Evolutionary conservation across 2,113 vertebrate species (phyloP), one percentile per base, ranked within the genome.

Genomic region (Condylura cristata): DNA sequence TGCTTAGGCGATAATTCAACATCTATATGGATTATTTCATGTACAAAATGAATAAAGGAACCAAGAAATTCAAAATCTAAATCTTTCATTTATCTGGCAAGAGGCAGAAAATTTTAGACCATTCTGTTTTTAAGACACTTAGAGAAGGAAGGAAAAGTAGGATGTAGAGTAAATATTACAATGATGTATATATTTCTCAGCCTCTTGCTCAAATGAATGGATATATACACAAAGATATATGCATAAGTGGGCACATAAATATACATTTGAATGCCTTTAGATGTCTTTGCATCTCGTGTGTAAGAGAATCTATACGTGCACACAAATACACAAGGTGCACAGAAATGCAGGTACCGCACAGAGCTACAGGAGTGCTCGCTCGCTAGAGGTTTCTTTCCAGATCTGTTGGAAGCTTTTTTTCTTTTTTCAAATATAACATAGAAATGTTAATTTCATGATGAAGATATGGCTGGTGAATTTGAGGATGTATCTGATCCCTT

Each of bases 1-100:
- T 2, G 58, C 60, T 97, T 92, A 97, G 93, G 85, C 56, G 75
- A 92, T 74, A 84, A 96, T 97, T 94, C 96, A 96, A 80, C 94
- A 97, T 97, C 90, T 92, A 86, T 97, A 88, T 96, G 95, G 97
- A 96, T 97, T 97, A 96, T 94, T 97, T 96, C 76, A 88, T 48
- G 70, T 96, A 97, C 87, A 89, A 94, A 95, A 94, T 96, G 84
- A 30, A 66, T 83, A 88, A 34, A 86, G 89, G 46, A 48, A 51
- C 70, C 92, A 58, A 96, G 96, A 83, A 97, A 97, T 75, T 97
- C 51, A 95, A 95, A 84, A 86, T 95, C 94, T 95, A 92, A 96
- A 92, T 94, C 91, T 86, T 97, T 95, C 65, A 96, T 39, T 97
- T 94, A 89, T 92, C 90, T 87, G 91, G 51, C 86, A 89, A 93